phyloP scores from a whole-genome alignment of 2,113 vertebrate genomes.

The Ameiurus melas region DNA sequence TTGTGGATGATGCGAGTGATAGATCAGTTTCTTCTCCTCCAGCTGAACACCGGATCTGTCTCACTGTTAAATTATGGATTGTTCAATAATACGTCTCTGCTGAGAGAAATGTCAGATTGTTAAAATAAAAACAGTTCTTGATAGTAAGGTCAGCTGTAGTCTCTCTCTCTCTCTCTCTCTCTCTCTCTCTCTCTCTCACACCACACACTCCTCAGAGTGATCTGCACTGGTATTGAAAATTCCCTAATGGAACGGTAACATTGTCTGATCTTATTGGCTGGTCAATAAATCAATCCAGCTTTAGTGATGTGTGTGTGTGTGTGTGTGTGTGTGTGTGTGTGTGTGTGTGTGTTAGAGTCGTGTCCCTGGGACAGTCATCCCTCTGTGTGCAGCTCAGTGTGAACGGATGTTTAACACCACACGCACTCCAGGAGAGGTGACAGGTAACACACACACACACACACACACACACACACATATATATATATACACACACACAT shows the following conservation, averaged over 20 bases:
- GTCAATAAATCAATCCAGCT: background rate
- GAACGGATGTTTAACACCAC: constrained; percentile 84
- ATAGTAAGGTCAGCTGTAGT: too few species aligned
- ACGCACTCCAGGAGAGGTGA: constrained; percentile 74
- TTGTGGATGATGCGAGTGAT: too few species aligned
- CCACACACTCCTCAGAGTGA: too few species aligned
- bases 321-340: background rate
- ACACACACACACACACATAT: background rate
- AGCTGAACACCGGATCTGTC: too few species aligned
- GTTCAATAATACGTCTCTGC: too few species aligned
- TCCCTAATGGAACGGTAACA: background rate
- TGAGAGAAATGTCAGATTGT: too few species aligned
- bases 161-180: too few species aligned
- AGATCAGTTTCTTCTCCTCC: too few species aligned
- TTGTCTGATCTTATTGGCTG: background rate
- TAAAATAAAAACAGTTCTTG: too few species aligned
- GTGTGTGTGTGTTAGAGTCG: constrained; percentile 65
- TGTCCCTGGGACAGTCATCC: constrained; percentile 77
- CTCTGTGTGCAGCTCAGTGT: constrained; percentile 79
- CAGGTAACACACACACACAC: constrained; percentile 59
- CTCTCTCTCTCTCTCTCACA: too few species aligned
- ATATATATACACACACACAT: background rate
- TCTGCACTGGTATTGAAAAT: background rate
- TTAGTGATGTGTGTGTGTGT: background rate
- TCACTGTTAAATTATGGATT: too few species aligned